Evolutionary conservation across 2,888 invertebrate genomes (phyloP).

Genomic region (Lydus trimaculatus): DNA sequence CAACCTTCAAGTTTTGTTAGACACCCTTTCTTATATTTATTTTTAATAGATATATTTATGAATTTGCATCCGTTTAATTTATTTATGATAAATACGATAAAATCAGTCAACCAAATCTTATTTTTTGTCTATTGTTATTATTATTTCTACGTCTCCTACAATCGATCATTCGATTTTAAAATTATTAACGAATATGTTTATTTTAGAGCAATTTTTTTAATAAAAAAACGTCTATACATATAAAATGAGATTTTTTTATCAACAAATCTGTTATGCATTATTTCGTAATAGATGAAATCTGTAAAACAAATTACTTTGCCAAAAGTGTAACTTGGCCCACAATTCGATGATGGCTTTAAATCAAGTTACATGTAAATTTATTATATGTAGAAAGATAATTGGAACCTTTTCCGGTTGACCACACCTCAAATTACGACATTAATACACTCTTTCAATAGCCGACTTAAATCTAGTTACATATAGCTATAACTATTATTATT

Average conservation of each 20-base stretch:
- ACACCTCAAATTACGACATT: slow-evolving; percentile 21
- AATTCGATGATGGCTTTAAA: background rate
- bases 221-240: no score
- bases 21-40: no score
- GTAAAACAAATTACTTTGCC: slow-evolving; percentile 8
- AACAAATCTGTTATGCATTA: background rate
- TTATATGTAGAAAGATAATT: slow-evolving; percentile 12
- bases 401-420: slow-evolving; percentile 31
- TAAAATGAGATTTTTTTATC: no score
- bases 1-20: no score
- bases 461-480: background rate
- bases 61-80: no score
- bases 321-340: no score
- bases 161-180: background rate
- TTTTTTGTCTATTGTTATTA: background rate
- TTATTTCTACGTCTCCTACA: background rate
- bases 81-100: no score
- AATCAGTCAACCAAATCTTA: background rate
- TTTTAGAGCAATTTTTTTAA: no score
- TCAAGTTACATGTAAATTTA: background rate
- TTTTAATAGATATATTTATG: no score
- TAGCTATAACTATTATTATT: background rate
- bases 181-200: no score
- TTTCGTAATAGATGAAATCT: slow-evolving; percentile 3
- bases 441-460: background rate